Percentiles rank a stretch among this genome's conserved stretches.
phyloP scores from a whole-genome alignment of 2,797 vertebrate genomes.

The Thalassophryne amazonica region DNA sequence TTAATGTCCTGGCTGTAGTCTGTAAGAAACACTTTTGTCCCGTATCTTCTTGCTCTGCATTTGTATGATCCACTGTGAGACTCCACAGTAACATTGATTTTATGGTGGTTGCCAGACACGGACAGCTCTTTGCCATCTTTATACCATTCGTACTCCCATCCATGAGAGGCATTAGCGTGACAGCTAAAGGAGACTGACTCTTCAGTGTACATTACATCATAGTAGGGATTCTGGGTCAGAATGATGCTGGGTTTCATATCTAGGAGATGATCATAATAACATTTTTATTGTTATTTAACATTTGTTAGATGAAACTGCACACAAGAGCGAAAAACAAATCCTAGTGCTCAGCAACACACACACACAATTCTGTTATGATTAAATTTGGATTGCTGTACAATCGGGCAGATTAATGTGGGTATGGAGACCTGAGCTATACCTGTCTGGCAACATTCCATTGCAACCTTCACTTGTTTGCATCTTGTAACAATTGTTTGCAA shows the following conservation, averaged over 20 bases:
- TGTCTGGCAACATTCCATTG: too few species aligned
- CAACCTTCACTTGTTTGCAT: too few species aligned
- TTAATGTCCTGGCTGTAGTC: not conserved
- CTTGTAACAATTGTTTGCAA: too few species aligned
- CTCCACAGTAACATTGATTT: not conserved
- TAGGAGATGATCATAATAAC: conserved; percentile 11
- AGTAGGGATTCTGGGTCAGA: conserved; percentile 19
- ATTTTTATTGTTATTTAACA: not conserved
- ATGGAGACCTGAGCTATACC: too few species aligned
- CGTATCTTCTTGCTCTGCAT: conserved; percentile 35
- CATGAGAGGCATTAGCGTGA: conserved; percentile 47
- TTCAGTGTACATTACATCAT: conserved; percentile 31
- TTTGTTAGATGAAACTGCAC: too few species aligned
- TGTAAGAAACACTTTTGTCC: fast-evolving
- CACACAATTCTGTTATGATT: too few species aligned
- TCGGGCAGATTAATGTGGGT: too few species aligned
- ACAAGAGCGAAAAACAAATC: too few species aligned
- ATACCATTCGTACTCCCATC: conserved; percentile 62
- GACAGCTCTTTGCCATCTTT: fast-evolving
- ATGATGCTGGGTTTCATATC: conserved; percentile 22
- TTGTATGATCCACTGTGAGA: conserved; percentile 37
- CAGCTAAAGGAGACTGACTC: conserved; percentile 55
- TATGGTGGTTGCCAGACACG: not conserved
- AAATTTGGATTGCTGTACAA: too few species aligned
- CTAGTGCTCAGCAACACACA: too few species aligned